These are phyloP conservation scores for Entelurus aequoreus DNA, from an alignment of 2,113 vertebrate species.

Conservation along the genomic window DNA sequence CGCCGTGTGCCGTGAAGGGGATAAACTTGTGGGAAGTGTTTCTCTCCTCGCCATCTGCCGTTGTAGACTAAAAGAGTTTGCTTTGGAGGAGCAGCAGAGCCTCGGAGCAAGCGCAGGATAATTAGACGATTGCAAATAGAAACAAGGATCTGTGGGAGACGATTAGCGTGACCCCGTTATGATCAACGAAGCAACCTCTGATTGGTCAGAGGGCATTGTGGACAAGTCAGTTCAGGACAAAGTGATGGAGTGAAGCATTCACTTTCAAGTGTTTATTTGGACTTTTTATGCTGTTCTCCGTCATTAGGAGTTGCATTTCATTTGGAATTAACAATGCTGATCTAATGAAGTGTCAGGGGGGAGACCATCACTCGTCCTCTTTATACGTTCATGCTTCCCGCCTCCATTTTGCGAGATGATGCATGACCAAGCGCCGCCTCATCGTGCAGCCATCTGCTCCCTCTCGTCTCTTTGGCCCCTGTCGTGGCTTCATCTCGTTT, in stretches of 20 bases:
- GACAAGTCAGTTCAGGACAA: not conserved
- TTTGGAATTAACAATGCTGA: too few relatives aligned
- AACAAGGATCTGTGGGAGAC: not conserved
- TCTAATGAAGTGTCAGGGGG: too few relatives aligned
- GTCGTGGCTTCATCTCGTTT: not conserved
- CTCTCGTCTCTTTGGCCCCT: constrained; percentile 25
- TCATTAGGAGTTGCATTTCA: too few relatives aligned
- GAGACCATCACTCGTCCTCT: constrained; percentile 10
- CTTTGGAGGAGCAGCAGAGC: not conserved
- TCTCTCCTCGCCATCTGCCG: constrained; percentile 3
- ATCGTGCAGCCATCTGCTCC: constrained; percentile 22
- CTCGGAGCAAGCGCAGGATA: not conserved
- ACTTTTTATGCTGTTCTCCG: too few relatives aligned
- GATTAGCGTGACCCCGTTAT: constrained; percentile 5
- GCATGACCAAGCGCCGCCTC: constrained; percentile 22
- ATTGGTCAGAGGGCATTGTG: constrained; percentile 15
- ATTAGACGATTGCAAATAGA: not conserved
- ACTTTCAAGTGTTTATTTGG: too few relatives aligned
- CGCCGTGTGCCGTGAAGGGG: not conserved
- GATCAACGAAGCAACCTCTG: constrained; percentile 10
- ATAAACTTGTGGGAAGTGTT: constrained; percentile 7
- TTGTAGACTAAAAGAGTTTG: not conserved
- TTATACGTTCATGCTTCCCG: constrained; percentile 26
- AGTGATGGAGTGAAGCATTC: constrained; percentile 7
- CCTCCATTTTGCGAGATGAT: constrained; percentile 35